These are phyloP conservation scores for Mesodorylaimus sp. DNA, from an alignment of 2,888 invertebrate genomes.

Conservation along the genomic window DNA sequence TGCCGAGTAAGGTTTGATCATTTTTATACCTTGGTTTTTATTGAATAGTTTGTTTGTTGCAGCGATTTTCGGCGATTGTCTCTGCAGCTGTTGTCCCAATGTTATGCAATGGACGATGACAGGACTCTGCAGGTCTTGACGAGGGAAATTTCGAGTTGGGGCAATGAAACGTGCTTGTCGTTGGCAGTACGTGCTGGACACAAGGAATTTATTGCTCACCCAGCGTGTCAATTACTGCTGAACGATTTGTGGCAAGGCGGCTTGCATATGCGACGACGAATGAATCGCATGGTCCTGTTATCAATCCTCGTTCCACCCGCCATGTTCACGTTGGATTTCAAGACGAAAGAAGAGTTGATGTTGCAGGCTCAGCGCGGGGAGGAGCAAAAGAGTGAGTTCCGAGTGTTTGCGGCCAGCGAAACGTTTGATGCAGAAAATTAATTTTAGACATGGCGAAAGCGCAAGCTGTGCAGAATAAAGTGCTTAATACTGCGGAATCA, in stretches of 20 bases:
- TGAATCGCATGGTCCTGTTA: too few species aligned
- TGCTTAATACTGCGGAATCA: too few species aligned
- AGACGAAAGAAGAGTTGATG: conserved; percentile 87
- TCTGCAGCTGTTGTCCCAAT: conserved; percentile 72
- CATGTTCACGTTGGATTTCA: conserved; percentile 68
- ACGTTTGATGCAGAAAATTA: too few species aligned
- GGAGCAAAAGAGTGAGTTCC: conserved; percentile 54
- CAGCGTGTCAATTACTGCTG: conserved; percentile 48
- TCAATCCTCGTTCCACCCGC: conserved; percentile 75
- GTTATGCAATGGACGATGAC: conserved; percentile 83
- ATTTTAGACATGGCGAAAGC: too few species aligned
- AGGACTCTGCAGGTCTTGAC: conserved; percentile 80
- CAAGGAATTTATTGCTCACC: conserved; percentile 33
- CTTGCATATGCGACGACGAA: conserved; percentile 60
- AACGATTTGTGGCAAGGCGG: conserved; percentile 99
- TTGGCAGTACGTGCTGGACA: conserved; percentile 84
- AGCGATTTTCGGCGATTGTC: too few species aligned
- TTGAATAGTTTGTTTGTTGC: not conserved
- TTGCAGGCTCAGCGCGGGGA: conserved; percentile 96
- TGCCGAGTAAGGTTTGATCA: conserved; percentile 79
- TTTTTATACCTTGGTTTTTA: too few species aligned
- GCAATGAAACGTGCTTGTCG: conserved; percentile 81
- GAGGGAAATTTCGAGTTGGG: conserved; percentile 86
- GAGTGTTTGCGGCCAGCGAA: too few species aligned
- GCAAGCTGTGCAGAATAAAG: too few species aligned